A percentile compares a stretch with the other conserved stretches of the same genome.
These are phyloP conservation scores for Nineta flava DNA, from an alignment of 2,888 invertebrate species.

Conservation along the genomic window DNA sequence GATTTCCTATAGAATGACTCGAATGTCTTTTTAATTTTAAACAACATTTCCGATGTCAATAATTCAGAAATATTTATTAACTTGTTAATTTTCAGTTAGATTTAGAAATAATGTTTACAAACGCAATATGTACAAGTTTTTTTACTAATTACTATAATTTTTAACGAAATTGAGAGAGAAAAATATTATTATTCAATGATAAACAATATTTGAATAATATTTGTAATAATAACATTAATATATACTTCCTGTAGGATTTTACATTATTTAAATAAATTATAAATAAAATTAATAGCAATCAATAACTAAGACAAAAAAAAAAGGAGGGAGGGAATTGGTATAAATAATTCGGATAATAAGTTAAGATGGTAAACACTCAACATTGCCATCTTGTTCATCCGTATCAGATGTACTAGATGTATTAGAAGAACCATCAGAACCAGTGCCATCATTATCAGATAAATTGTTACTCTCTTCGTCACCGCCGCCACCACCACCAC, in stretches of 20 bases:
- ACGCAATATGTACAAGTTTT: no score
- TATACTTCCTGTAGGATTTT: neutral
- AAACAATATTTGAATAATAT: no score
- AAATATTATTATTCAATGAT: no score
- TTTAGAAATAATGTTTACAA: no score
- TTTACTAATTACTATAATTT: no score
- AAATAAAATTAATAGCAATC: neutral
- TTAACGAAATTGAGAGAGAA: no score
- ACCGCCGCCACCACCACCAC: neutral
- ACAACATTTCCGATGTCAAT: no score
- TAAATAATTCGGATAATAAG: neutral
- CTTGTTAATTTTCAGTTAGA: no score
- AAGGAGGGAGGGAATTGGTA: neutral
- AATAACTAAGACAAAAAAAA: neutral
- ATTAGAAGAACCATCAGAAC: neutral
- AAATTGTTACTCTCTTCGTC: neutral
- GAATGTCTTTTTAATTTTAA: no score
- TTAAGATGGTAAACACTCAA: constrained; percentile 6
- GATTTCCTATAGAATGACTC: no score
- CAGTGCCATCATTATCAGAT: neutral
- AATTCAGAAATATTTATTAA: no score
- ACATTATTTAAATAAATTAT: neutral
- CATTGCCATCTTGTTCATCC: constrained; percentile 4
- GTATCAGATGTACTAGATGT: neutral
- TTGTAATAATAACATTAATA: neutral